Evolutionary conservation across 2,113 vertebrate genomes (phyloP).

Genomic region (Talpa occidentalis): DNA sequence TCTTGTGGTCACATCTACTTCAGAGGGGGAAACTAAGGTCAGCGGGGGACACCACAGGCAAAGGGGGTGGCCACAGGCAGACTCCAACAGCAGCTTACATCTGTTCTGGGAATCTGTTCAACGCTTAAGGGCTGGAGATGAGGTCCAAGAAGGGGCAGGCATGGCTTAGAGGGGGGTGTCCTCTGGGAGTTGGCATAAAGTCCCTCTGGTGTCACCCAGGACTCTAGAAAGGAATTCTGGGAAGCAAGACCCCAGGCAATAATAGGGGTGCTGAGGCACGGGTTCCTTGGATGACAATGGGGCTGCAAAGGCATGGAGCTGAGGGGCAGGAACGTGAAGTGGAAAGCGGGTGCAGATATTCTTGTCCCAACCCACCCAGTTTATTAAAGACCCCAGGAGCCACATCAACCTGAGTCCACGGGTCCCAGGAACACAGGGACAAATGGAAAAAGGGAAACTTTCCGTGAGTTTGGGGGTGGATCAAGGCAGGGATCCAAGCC

Average conservation of each 20-base stretch:
- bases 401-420: accelerated
- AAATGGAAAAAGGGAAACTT: background rate
- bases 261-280: background rate
- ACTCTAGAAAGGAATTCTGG: background rate
- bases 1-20: background rate
- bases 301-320: background rate
- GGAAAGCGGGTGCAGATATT: background rate
- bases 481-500: background rate
- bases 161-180: background rate
- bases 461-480: background rate
- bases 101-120: background rate
- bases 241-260: background rate
- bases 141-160: background rate
- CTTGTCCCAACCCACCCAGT: background rate
- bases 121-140: accelerated
- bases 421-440: accelerated
- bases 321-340: too few relatives aligned
- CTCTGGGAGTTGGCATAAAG: background rate
- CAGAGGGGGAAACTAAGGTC: background rate
- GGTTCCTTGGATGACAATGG: too few relatives aligned
- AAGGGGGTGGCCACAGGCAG: accelerated
- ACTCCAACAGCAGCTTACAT: background rate
- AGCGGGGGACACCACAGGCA: too few relatives aligned
- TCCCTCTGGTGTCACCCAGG: background rate
- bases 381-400: background rate